phyloP scores from a whole-genome alignment of 2,113 vertebrate species.

The Pao palembangensis region DNA sequence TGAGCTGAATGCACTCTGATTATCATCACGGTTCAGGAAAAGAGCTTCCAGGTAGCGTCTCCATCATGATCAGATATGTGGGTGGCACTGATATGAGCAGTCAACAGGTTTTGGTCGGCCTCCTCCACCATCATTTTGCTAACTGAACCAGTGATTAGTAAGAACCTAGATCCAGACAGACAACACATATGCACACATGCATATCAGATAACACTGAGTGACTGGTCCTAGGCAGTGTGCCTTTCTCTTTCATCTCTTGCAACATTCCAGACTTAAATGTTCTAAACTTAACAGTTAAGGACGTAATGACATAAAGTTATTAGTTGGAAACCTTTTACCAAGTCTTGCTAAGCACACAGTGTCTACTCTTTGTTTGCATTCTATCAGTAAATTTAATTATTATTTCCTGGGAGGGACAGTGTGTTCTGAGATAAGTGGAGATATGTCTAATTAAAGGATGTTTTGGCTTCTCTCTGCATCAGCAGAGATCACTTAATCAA shows the following conservation, averaged over 20 bases:
- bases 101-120: conserved; percentile 33
- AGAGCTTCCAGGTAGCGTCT: conserved; percentile 61
- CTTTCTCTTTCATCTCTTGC: conserved; percentile 23
- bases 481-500: conserved; percentile 52
- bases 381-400: conserved; percentile 30
- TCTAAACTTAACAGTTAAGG: too few species aligned
- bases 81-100: conserved; percentile 57
- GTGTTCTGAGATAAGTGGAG: conserved; percentile 44
- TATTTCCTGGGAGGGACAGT: conserved; percentile 52
- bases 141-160: conserved; percentile 59
- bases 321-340: too few species aligned
- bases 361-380: not conserved
- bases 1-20: conserved; percentile 64
- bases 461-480: conserved; percentile 60
- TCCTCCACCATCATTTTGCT: not conserved
- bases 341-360: not conserved
- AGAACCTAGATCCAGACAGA: conserved; percentile 73
- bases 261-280: not conserved
- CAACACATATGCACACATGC: conserved; percentile 40
- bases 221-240: conserved; percentile 33
- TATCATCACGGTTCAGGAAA: conserved; percentile 49
- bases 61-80: conserved; percentile 54
- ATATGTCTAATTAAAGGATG: conserved; percentile 61
- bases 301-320: too few species aligned
- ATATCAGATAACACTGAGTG: conserved; percentile 50